phyloP scores from a whole-genome alignment of 2,888 invertebrate species.

The Tenthredo distinguenda region DNA sequence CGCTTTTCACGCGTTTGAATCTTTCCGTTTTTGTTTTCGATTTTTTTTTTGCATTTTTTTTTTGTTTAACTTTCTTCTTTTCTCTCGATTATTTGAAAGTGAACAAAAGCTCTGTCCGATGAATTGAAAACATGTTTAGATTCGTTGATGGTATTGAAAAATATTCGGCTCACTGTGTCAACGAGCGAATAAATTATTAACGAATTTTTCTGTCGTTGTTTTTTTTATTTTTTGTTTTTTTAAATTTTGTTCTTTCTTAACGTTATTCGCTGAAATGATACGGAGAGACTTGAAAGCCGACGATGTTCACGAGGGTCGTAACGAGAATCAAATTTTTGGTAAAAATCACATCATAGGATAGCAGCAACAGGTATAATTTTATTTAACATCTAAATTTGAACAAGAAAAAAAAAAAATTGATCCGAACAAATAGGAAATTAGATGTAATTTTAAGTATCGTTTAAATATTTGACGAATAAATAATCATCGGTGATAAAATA shows the following conservation, averaged over 20 bases:
- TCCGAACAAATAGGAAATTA: too few species aligned
- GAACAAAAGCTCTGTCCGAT: background rate
- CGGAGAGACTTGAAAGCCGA: background rate
- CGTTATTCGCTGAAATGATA: constrained; percentile 1
- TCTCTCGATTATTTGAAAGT: background rate
- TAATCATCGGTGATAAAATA: too few species aligned
- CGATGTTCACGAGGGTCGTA: constrained; percentile 2
- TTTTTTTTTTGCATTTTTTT: background rate
- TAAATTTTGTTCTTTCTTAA: background rate
- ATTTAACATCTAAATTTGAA: too few species aligned
- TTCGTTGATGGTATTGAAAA: background rate
- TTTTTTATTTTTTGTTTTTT: background rate
- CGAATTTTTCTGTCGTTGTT: background rate
- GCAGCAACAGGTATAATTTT: constrained; percentile 19
- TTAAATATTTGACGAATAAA: too few species aligned
- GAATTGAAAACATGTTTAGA: background rate
- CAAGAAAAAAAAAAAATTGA: too few species aligned
- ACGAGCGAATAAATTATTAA: constrained; percentile 22
- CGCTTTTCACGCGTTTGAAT: background rate
- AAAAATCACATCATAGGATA: constrained; percentile 39
- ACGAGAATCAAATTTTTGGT: background rate
- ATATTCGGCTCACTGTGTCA: constrained; percentile 8
- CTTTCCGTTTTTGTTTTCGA: background rate
- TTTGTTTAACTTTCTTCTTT: background rate
- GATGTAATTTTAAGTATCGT: too few species aligned